phyloP scores from a whole-genome alignment of 2,797 vertebrate species.

The Oreochromis grahami region DNA sequence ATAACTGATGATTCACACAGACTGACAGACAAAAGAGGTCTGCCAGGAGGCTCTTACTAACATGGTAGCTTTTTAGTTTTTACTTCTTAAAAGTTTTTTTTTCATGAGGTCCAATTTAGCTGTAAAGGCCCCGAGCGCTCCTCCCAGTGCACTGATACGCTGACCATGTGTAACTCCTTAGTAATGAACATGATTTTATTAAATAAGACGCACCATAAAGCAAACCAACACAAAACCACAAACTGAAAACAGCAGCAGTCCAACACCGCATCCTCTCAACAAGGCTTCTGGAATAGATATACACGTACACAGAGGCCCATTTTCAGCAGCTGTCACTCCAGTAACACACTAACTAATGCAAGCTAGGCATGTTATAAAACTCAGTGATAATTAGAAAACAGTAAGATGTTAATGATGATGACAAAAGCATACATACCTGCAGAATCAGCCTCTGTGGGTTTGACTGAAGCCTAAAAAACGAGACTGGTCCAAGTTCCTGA shows the following conservation, averaged over 20 bases:
- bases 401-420: background rate
- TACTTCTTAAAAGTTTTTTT: background rate
- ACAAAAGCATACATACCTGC: background rate
- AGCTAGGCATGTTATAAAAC: background rate
- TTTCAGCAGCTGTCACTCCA: background rate
- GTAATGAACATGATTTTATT: background rate
- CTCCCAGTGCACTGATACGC: background rate
- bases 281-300: background rate
- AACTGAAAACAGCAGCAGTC: background rate
- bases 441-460: background rate
- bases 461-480: background rate
- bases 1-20: background rate
- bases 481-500: background rate
- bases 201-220: background rate
- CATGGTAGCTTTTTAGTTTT: no score
- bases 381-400: background rate
- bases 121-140: background rate
- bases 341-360: background rate
- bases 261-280: background rate
- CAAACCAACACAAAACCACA: background rate
- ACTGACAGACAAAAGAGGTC: background rate
- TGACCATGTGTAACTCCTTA: background rate
- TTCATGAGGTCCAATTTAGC: background rate
- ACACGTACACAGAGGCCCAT: background rate
- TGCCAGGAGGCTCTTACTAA: background rate